phyloP scores from a whole-genome alignment of 2,113 vertebrate species.

The Pomatostomus ruficeps region DNA sequence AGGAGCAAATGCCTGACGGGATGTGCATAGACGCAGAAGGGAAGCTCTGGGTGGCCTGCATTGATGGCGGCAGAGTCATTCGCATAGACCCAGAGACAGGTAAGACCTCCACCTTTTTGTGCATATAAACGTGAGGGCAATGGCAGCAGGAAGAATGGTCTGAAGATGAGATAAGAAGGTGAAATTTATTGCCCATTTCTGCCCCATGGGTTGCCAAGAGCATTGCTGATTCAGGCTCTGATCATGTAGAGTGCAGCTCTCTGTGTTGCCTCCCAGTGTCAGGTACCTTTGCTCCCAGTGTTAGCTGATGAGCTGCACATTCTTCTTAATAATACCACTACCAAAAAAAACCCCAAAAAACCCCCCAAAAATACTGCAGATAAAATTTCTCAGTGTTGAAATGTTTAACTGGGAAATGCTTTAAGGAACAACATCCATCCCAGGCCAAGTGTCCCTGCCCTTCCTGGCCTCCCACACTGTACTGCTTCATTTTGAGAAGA shows the following conservation, averaged over 20 bases:
- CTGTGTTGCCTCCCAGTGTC: rapidly evolving
- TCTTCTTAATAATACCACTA: background rate
- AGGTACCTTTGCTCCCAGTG: rapidly evolving
- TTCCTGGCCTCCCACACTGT: background rate
- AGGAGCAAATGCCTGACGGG: slow-evolving; percentile 83
- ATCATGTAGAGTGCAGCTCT: background rate
- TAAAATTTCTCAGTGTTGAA: background rate
- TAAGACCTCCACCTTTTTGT: background rate
- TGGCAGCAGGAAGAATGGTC: background rate
- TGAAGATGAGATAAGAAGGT: background rate
- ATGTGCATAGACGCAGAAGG: slow-evolving; percentile 81
- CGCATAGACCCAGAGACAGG: slow-evolving; percentile 83
- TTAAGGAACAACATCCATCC: background rate
- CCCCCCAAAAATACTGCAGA: rapidly evolving
- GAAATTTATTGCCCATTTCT: background rate
- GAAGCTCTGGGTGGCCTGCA: slow-evolving; percentile 86
- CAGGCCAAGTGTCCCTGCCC: background rate
- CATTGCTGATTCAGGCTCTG: rapidly evolving
- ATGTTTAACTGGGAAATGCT: background rate
- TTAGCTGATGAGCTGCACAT: background rate
- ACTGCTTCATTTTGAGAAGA: background rate
- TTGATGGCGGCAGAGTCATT: slow-evolving; percentile 78
- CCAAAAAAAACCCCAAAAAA: background rate
- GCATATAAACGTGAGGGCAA: background rate
- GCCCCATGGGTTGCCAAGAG: background rate